A percentile compares a stretch with the other conserved stretches of the same genome.
phyloP scores from a whole-genome alignment of 2,113 vertebrate genomes.

The Hydropotes inermis region DNA sequence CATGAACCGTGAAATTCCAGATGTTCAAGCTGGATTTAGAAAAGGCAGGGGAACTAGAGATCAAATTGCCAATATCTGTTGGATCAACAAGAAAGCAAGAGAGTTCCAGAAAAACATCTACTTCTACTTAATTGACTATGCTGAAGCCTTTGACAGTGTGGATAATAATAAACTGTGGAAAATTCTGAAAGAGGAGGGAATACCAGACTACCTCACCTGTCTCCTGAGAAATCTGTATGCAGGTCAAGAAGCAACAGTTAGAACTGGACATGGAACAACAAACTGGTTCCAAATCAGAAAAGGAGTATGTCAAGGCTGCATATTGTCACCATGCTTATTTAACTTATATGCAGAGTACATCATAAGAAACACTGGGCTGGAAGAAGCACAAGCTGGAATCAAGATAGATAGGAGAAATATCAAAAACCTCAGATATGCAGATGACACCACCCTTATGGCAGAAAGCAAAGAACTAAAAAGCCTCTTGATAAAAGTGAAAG shows the following conservation, averaged over 20 bases:
- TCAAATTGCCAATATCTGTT: neutral
- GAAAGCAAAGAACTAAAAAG: neutral
- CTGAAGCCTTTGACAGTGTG: neutral
- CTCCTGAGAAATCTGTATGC: neutral
- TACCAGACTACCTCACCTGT: neutral
- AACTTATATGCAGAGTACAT: neutral
- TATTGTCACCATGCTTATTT: neutral
- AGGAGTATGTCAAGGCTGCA: neutral
- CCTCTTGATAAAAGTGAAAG: neutral
- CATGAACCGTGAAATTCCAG: accelerated
- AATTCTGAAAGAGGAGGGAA: neutral
- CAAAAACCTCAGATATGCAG: neutral
- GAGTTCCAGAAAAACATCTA: neutral
- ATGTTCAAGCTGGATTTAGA: neutral
- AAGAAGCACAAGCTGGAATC: neutral
- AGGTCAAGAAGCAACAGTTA: neutral
- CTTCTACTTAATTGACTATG: neutral
- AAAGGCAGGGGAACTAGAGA: neutral
- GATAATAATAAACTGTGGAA: neutral
- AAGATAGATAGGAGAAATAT: neutral
- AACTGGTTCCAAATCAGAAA: neutral
- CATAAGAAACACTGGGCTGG: neutral
- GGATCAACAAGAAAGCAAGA: neutral
- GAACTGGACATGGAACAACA: neutral
- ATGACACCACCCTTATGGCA: neutral